A percentile compares a stretch with the other conserved stretches of the same genome.
Conservation (phyloP, 35 echinoderm and acorn worm species). For the Apostichopus japonicus region DNA sequence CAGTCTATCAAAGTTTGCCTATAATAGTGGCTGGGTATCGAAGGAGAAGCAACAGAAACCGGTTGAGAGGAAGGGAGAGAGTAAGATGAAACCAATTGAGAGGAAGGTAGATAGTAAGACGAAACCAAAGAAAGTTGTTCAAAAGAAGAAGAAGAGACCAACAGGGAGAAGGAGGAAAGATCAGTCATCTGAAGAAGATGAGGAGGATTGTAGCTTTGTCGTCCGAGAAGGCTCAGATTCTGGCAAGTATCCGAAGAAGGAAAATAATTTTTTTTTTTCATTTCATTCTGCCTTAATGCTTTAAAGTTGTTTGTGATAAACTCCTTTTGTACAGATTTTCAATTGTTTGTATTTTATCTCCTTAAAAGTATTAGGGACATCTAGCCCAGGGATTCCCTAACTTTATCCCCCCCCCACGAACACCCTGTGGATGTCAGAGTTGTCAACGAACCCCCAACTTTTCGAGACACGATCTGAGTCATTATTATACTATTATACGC, state of each 20-base stretch:
- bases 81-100: neutral
- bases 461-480: too few relatives aligned
- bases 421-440: too few relatives aligned
- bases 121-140: neutral
- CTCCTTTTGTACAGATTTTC: too few relatives aligned
- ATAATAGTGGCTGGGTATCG: constrained; percentile 6
- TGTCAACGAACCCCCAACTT: too few relatives aligned
- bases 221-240: neutral
- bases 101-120: neutral
- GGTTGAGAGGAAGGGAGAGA: neutral
- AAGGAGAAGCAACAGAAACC: neutral
- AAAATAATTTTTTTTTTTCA: neutral
- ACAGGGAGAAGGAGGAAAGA: neutral
- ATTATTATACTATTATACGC: too few relatives aligned
- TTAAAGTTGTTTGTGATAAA: too few relatives aligned
- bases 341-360: too few relatives aligned
- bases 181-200: neutral
- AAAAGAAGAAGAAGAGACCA: neutral
- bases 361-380: too few relatives aligned
- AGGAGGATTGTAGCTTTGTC: constrained; percentile 30
- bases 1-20: constrained; percentile 28
- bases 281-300: neutral
- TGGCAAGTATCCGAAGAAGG: neutral
- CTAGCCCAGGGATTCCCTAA: too few relatives aligned
- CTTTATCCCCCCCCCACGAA: too few relatives aligned